phyloP scores from a whole-genome alignment of 2,113 vertebrate species.

The Porphyrio hochstetteri region DNA sequence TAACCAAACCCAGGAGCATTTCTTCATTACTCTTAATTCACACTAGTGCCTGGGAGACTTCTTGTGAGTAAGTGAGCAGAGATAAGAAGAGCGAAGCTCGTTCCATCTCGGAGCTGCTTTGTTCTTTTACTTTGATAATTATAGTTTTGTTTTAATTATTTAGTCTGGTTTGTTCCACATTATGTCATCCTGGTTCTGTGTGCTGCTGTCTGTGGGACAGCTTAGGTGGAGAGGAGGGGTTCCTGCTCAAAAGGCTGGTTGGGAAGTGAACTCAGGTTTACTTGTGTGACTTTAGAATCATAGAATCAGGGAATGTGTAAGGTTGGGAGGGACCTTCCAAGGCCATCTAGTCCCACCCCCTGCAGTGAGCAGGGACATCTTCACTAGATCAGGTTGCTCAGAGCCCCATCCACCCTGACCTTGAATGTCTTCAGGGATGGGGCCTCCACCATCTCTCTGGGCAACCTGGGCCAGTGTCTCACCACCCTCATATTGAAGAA shows the following conservation, averaged over 20 bases:
- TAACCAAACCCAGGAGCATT: constrained; percentile 21
- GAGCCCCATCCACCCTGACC: no score
- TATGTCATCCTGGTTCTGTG: background rate
- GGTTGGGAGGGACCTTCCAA: no score
- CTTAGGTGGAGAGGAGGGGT: background rate
- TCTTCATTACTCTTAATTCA: background rate
- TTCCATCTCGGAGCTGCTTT: background rate
- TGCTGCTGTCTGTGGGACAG: background rate
- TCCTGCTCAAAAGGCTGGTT: background rate
- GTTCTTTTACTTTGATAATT: constrained; percentile 15
- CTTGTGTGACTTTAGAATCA: background rate
- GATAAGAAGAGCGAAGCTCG: background rate
- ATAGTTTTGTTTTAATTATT: background rate
- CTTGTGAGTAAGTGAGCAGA: background rate
- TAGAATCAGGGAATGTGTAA: no score
- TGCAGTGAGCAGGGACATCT: no score
- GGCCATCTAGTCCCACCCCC: no score
- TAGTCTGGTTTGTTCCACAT: rapidly evolving
- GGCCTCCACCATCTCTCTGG: no score
- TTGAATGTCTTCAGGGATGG: no score
- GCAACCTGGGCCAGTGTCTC: no score
- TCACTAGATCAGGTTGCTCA: no score
- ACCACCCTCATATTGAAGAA: no score
- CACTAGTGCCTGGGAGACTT: background rate
- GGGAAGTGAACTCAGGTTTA: background rate